Percentiles rank a stretch among this genome's conserved stretches.
These are phyloP conservation scores for Oostethus manadensis DNA, from an alignment of 2,113 vertebrate genomes.

Conservation along the genomic window DNA sequence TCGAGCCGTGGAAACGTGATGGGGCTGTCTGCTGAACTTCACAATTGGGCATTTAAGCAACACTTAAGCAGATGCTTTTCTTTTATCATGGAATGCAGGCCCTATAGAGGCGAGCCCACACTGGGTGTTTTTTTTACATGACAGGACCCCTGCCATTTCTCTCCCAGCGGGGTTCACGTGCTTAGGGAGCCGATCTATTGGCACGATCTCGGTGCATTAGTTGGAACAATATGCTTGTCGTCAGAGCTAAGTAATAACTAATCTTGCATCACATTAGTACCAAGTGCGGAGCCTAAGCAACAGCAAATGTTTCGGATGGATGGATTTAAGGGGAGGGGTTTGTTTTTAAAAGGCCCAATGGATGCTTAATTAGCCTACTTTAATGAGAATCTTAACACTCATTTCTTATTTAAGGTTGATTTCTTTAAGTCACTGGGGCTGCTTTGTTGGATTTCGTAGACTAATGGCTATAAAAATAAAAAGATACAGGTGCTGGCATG, in stretches of 20 bases:
- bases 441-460: background rate
- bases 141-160: conserved; percentile 48
- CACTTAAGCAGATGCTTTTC: conserved; percentile 49
- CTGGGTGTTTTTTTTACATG: conserved; percentile 50
- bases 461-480: no score
- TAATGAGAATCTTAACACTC: conserved; percentile 45
- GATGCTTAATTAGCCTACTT: conserved; percentile 45
- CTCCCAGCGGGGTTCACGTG: conserved; percentile 54
- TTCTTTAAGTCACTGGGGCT: conserved; percentile 14
- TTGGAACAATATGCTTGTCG: conserved; percentile 62
- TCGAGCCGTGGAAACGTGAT: conserved; percentile 13
- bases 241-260: conserved; percentile 56
- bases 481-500: no score
- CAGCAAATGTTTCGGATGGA: conserved; percentile 34
- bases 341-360: conserved; percentile 41
- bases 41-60: conserved; percentile 43
- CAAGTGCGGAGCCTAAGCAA: conserved; percentile 25
- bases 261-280: conserved; percentile 46
- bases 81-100: conserved; percentile 57
- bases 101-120: conserved; percentile 38
- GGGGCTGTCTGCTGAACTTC: conserved; percentile 34
- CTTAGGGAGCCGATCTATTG: conserved; percentile 58
- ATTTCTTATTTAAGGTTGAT: conserved; percentile 32
- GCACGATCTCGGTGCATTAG: conserved; percentile 44
- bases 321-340: conserved; percentile 5